These are phyloP conservation scores for Acleris laterana DNA, from an alignment of 2,888 invertebrate species.

Conservation along the genomic window DNA sequence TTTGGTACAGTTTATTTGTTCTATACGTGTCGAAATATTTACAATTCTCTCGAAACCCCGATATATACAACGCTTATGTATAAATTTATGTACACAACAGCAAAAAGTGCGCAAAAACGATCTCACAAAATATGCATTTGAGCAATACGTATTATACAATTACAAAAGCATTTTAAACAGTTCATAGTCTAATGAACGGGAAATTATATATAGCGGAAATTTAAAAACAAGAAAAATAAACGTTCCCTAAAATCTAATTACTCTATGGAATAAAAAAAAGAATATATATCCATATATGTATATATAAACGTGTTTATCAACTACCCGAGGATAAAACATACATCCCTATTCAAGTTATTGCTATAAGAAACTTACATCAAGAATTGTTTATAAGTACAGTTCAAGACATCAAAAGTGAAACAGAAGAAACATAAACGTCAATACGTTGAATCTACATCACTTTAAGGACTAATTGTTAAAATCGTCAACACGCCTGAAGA, in stretches of 20 bases:
- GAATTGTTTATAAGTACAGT: conserved; percentile 52
- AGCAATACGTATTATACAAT: conserved; percentile 78
- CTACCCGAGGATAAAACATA: conserved; percentile 40
- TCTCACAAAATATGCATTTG: conserved; percentile 84
- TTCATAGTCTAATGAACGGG: conserved; percentile 46
- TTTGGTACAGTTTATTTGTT: conserved; percentile 74
- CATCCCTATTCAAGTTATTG: conserved; percentile 67
- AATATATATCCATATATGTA: conserved; percentile 8
- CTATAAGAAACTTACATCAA: conserved; percentile 64
- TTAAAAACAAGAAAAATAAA: conserved; percentile 37
- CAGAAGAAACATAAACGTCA: conserved; percentile 54
- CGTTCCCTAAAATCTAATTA: conserved; percentile 15
- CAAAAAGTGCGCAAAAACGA: conserved; percentile 83
- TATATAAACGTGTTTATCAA: conserved; percentile 16
- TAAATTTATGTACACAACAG: conserved; percentile 77
- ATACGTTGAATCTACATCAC: conserved; percentile 42
- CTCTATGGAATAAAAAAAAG: no score
- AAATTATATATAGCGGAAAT: conserved; percentile 45
- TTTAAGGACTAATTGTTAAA: conserved; percentile 37
- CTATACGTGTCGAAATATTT: conserved; percentile 42
- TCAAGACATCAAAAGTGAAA: conserved; percentile 69
- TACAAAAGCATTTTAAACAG: conserved; percentile 73
- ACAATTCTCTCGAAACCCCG: conserved; percentile 62
- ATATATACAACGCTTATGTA: conserved; percentile 59
- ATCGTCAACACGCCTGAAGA: conserved; percentile 58